phyloP scores from a whole-genome alignment of 2,888 invertebrate species.

The Apotomis betuletana region DNA sequence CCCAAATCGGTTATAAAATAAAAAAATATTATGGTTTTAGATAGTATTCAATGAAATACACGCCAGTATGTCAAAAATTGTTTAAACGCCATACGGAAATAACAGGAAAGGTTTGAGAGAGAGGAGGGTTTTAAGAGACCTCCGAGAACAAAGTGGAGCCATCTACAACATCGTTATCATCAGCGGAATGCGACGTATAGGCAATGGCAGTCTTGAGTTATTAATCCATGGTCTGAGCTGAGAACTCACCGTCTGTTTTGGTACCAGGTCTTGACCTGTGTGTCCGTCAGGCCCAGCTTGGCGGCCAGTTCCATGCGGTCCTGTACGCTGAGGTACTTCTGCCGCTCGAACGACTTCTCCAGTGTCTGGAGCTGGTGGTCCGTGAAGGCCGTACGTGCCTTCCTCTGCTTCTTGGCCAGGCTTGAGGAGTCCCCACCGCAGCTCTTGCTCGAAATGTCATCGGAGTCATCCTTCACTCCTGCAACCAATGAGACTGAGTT shows the following conservation, averaged over 20 bases:
- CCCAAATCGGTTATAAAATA: no score
- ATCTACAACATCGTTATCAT: no score
- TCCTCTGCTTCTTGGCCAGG: constrained; percentile 96
- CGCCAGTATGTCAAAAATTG: no score
- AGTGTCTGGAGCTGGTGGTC: constrained; percentile 98
- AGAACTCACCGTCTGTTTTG: constrained; percentile 95
- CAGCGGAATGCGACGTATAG: no score
- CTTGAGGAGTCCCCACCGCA: constrained; percentile 74
- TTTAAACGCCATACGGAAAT: no score
- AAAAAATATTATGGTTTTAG: no score
- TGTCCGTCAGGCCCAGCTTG: constrained; percentile 97
- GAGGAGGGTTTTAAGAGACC: no score
- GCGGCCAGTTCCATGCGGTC: constrained; percentile 99
- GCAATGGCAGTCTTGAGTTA: no score
- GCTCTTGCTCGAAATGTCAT: constrained; percentile 85
- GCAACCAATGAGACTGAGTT: constrained; percentile 55
- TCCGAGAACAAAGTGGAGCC: no score
- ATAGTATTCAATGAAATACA: no score
- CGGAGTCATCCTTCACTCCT: constrained; percentile 95
- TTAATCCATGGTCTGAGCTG: not conserved
- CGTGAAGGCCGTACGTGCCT: constrained; percentile 99
- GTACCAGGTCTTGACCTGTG: constrained; percentile 99
- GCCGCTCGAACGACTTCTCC: constrained; percentile 98
- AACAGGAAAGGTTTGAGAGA: no score
- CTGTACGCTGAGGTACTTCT: constrained; percentile 98